These are phyloP conservation scores for Lysiphlebus fabarum DNA, from an alignment of 1,140 invertebrate genomes.

Conservation along the genomic window DNA sequence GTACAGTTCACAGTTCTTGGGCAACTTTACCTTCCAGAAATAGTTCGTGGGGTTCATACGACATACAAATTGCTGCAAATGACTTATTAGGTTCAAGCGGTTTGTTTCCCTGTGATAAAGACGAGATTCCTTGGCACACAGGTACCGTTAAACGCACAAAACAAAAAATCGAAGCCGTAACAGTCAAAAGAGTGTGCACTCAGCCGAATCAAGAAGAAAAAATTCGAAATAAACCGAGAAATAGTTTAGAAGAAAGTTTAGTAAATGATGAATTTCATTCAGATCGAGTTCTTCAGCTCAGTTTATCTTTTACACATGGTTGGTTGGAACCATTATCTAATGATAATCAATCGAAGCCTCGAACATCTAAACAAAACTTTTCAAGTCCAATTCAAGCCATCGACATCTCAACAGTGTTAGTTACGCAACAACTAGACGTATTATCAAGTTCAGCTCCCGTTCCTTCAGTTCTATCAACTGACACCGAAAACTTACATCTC, in stretches of 20 bases:
- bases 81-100: constrained; percentile 50
- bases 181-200: constrained; percentile 57
- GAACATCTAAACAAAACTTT: constrained; percentile 24
- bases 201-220: constrained; percentile 37
- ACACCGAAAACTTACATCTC: constrained; percentile 42
- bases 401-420: constrained; percentile 37
- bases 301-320: constrained; percentile 42
- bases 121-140: constrained; percentile 64
- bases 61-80: constrained; percentile 53
- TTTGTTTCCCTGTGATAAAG: constrained; percentile 60
- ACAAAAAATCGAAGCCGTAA: constrained; percentile 67
- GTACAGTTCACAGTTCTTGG: constrained; percentile 77
- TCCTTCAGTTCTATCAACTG: constrained; percentile 58
- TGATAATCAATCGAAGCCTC: constrained; percentile 27
- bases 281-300: constrained; percentile 38
- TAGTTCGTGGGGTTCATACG: constrained; percentile 73
- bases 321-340: constrained; percentile 32
- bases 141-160: constrained; percentile 71
- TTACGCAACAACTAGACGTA: constrained; percentile 44
- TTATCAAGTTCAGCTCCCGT: constrained; percentile 64
- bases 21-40: constrained; percentile 68
- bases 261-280: too few species aligned
- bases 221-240: constrained; percentile 33
- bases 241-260: constrained; percentile 33
- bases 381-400: constrained; percentile 35